Evolutionary conservation across 2,888 invertebrate species (phyloP), one percentile per base, ranked within the genome.

Genomic region (Coremacera marginata): DNA sequence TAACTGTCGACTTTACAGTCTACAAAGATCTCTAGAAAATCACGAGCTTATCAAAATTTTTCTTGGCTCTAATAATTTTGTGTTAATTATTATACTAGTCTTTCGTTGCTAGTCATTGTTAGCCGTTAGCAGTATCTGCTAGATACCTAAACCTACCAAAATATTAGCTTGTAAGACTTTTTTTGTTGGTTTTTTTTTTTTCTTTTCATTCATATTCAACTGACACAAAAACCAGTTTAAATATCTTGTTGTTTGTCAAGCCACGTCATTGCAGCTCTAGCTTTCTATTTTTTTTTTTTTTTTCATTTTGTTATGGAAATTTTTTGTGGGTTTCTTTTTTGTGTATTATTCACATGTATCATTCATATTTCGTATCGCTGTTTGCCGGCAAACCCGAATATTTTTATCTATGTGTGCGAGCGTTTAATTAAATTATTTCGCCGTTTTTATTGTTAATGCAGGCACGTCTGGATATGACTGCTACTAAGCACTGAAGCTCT

Each of bases 241-340:
- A 65, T 22, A 19, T 19, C 34, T 65, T 11, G 11, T 65, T 19
- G 63, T 65, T n/a, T 65, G n/a, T 9, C 34, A n/a, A 65, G 63
- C 63, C 63, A 65, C 63, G 63, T 65, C 63, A 65, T 65, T 65
- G 63, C n/a, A 65, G 22, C 55, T 19, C 19, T 55, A 22, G 63
- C 63, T 65, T 31, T 65, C 34, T n/a, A 31, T 65, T 37, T n/a
- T 11, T 22, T 65, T 27, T 55, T 55, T 19, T 19, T n/a, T n/a
- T n/a, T n/a, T 52, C 1, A 16, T 52, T 16, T 55, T 55, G 22
- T 55, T 22, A 19, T 19, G n/a, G 55, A 22, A 55, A 55, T 55
- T 55, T 55, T 55, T 55, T 22, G 19, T 19, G 19, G 19, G 11
- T 44, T 44, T 44, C 11, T 14, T 52, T 52, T n/a, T 63, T 31